phyloP scores from a whole-genome alignment of 2,113 vertebrate species.

The Collichthys lucidus region DNA sequence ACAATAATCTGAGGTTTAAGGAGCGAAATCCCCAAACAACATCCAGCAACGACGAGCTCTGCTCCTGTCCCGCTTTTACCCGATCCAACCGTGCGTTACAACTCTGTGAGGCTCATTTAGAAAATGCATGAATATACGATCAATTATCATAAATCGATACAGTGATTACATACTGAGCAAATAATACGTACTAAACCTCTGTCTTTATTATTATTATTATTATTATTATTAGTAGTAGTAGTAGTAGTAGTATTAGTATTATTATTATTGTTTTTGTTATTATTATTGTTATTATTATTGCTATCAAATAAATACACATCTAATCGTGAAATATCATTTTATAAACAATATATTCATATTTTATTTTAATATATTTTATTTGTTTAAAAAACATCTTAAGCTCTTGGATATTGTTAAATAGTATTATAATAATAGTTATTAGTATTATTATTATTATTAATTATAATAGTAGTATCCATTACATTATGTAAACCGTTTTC shows the following conservation, averaged over 20 bases:
- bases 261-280: neutral
- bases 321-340: neutral
- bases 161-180: neutral
- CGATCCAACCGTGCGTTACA: constrained; percentile 24
- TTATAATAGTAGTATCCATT: neutral
- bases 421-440: neutral
- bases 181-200: neutral
- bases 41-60: constrained; percentile 38
- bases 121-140: constrained; percentile 26
- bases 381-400: neutral
- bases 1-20: constrained; percentile 81
- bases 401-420: neutral
- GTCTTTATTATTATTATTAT: neutral
- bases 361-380: neutral
- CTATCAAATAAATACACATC: neutral
- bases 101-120: neutral
- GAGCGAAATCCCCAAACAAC: constrained; percentile 76
- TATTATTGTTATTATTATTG: neutral
- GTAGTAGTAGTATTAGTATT: too few relatives aligned
- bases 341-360: neutral
- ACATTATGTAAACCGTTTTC: neutral
- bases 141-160: neutral
- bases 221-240: too few relatives aligned
- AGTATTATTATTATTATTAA: neutral
- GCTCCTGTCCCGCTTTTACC: constrained; percentile 37